phyloP scores from a whole-genome alignment of 2,113 vertebrate genomes.

The Ceratotherium simum region DNA sequence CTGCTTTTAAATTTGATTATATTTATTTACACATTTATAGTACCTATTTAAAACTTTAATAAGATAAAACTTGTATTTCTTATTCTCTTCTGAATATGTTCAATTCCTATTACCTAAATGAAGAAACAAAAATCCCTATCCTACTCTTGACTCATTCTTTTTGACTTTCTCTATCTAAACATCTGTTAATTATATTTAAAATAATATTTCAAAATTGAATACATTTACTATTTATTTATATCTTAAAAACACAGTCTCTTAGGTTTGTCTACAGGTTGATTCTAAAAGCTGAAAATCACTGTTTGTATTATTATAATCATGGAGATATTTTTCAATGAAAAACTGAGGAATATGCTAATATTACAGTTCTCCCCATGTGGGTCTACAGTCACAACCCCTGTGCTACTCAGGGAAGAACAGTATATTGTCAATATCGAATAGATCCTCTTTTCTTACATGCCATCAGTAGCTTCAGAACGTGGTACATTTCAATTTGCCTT shows the following conservation, averaged over 20 bases:
- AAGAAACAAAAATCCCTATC: not conserved
- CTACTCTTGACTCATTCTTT: not conserved
- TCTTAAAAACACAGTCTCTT: not conserved
- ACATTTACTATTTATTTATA: not conserved
- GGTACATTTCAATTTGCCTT: not conserved
- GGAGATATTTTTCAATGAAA: not conserved
- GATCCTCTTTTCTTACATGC: not conserved
- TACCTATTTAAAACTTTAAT: not conserved
- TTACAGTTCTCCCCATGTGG: not conserved
- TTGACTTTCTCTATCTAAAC: not conserved
- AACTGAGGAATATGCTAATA: not conserved
- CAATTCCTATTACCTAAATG: not conserved
- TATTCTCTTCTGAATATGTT: not conserved
- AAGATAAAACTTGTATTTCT: not conserved
- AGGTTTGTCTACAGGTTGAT: not conserved
- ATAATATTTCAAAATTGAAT: not conserved
- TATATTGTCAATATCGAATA: not conserved
- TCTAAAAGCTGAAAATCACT: not conserved
- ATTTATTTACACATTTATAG: not conserved
- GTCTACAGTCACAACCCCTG: not conserved
- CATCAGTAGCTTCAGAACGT: not conserved
- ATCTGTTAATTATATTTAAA: not conserved
- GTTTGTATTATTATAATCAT: not conserved
- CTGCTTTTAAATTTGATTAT: not conserved
- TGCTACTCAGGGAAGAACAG: not conserved